Percentiles rank a stretch among this genome's conserved stretches.
Conservation (phyloP, 1,140 invertebrate species). For the Pantala flavescens region DNA sequence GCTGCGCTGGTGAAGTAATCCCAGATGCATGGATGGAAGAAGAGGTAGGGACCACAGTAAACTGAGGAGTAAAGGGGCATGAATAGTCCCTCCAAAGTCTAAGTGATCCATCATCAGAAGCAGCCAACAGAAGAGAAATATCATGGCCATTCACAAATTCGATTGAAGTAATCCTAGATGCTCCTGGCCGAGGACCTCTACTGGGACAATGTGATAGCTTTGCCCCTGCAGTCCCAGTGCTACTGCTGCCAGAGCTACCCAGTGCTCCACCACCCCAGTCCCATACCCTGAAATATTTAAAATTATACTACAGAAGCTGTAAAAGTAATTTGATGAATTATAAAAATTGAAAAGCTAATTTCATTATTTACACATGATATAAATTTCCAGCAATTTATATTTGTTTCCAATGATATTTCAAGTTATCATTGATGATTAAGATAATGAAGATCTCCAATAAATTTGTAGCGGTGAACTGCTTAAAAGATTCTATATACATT, state of each 20-base stretch:
- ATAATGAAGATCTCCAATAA: too few species aligned
- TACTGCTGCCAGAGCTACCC: slow-evolving; percentile 42
- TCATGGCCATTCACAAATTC: slow-evolving; percentile 87
- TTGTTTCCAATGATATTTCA: too few species aligned
- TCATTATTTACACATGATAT: too few species aligned
- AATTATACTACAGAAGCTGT: neutral
- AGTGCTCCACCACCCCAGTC: slow-evolving; percentile 56
- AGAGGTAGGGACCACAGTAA: neutral
- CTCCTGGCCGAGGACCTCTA: slow-evolving; percentile 20
- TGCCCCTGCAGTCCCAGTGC: slow-evolving; percentile 30
- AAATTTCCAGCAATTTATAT: too few species aligned
- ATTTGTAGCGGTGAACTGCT: too few species aligned
- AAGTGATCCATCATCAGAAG: slow-evolving; percentile 67
- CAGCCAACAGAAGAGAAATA: slow-evolving; percentile 55
- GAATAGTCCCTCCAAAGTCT: slow-evolving; percentile 51
- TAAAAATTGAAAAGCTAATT: slow-evolving; percentile 12
- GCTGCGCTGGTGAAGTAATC: slow-evolving; percentile 22
- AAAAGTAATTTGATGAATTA: slow-evolving; percentile 12
- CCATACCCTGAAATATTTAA: slow-evolving; percentile 45
- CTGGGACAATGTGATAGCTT: slow-evolving; percentile 14
- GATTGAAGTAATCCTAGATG: slow-evolving; percentile 60
- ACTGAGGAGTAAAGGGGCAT: neutral
- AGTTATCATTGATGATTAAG: too few species aligned
- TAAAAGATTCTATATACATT: too few species aligned
- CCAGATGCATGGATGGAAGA: neutral